phyloP scores from a whole-genome alignment of 2,113 vertebrate genomes.

The Sphyrna mokarran region DNA sequence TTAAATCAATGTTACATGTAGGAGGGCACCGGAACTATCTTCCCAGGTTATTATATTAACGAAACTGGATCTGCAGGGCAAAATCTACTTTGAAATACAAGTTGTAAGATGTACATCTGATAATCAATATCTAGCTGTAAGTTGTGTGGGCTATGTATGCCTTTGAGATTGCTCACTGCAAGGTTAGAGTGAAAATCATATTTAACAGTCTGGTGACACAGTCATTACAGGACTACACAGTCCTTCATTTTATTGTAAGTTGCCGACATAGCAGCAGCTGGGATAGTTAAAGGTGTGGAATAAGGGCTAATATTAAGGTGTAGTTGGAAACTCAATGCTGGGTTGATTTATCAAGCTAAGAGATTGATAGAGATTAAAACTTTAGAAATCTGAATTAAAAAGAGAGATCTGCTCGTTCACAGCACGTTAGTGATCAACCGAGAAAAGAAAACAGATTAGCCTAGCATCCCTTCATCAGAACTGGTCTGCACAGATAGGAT shows the following conservation, averaged over 20 bases:
- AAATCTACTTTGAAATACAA: neutral
- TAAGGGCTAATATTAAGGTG: neutral
- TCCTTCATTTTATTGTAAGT: neutral
- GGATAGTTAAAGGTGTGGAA: neutral
- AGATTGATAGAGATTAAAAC: neutral
- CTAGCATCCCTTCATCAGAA: neutral
- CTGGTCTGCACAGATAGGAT: neutral
- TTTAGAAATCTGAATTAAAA: neutral
- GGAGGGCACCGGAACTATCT: neutral
- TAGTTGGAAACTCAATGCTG: neutral
- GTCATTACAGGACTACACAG: neutral
- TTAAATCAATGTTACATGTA: neutral
- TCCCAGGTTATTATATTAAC: neutral
- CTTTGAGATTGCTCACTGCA: neutral
- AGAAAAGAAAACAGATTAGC: neutral
- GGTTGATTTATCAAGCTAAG: neutral
- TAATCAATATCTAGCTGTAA: neutral
- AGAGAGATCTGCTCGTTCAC: neutral
- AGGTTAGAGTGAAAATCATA: neutral
- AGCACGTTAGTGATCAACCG: neutral
- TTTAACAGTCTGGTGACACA: neutral
- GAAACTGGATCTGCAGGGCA: neutral
- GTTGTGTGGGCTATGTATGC: neutral
- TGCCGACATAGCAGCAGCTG: neutral
- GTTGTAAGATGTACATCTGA: neutral